Conservation (phyloP, 2,888 invertebrate species). For the Ormyrus nitidulus region DNA sequence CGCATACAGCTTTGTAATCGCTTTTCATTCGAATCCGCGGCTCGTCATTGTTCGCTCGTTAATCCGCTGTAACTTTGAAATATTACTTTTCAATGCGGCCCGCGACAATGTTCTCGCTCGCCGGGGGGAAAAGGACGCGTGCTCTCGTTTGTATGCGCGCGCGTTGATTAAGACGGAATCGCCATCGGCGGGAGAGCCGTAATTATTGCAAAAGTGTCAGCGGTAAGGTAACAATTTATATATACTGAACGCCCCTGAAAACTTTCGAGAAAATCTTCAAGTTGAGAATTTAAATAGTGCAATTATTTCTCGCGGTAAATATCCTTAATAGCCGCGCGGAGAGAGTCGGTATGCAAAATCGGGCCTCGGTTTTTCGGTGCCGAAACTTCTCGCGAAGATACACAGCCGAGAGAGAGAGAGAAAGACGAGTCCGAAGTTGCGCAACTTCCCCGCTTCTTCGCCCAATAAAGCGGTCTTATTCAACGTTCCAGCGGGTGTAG, state of each 20-base stretch:
- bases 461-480: neutral
- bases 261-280: no score
- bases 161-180: no score
- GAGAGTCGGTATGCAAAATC: conserved; percentile 1
- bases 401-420: neutral
- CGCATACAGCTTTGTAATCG: neutral
- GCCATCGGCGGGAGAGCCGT: no score
- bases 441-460: conserved; percentile 8
- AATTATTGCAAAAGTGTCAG: no score
- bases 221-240: no score
- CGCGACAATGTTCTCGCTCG: no score
- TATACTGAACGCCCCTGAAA: no score
- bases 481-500: neutral
- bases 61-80: no score
- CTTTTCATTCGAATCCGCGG: neutral
- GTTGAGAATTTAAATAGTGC: neutral
- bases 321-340: neutral
- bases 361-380: neutral
- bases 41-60: neutral
- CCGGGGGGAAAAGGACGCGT: no score
- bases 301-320: neutral
- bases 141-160: no score
- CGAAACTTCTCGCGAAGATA: neutral
- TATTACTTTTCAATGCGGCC: no score
- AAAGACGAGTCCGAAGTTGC: conserved; percentile 22